Evolutionary conservation across 2,797 vertebrate species (phyloP).

Genomic region (Onychomys leucogaster): DNA sequence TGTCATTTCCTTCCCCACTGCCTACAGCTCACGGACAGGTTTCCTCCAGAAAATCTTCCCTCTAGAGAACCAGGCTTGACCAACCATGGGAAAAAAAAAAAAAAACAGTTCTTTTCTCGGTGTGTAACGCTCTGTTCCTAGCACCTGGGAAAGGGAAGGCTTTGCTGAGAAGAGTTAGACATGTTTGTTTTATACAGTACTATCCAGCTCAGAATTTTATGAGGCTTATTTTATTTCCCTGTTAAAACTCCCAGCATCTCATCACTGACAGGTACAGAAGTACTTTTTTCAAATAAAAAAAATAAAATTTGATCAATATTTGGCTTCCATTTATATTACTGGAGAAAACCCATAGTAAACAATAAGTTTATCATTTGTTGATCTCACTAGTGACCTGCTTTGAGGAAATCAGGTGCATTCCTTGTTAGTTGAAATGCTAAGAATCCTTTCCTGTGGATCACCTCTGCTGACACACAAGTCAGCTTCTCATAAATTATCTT

Average conservation of each 20-base stretch:
- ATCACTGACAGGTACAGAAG: neutral
- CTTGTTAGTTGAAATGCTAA: neutral
- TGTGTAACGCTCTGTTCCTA: conserved; percentile 63
- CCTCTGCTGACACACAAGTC: neutral
- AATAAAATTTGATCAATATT: neutral
- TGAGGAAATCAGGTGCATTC: neutral
- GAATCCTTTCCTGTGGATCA: neutral
- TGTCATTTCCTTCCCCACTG: conserved; percentile 70
- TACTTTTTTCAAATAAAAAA: conserved; percentile 27
- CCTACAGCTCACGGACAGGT: neutral
- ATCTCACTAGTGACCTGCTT: neutral
- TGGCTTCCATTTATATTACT: conserved; percentile 8
- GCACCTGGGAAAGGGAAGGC: neutral
- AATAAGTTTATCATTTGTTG: neutral
- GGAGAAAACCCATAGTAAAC: neutral
- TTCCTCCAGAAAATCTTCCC: conserved; percentile 44
- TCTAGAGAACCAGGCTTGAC: conserved; percentile 56
- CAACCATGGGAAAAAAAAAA: conserved; percentile 53
- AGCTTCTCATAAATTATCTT: neutral
- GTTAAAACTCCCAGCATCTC: conserved; percentile 23
- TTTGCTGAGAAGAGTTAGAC: conserved; percentile 27
- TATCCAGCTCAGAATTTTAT: conserved; percentile 58
- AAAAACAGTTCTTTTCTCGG: conserved; percentile 60
- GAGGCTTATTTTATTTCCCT: conserved; percentile 48
- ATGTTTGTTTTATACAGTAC: conserved; percentile 61